phyloP scores from a whole-genome alignment of 2,888 invertebrate species.

The Dorcus parallelipipedus region DNA sequence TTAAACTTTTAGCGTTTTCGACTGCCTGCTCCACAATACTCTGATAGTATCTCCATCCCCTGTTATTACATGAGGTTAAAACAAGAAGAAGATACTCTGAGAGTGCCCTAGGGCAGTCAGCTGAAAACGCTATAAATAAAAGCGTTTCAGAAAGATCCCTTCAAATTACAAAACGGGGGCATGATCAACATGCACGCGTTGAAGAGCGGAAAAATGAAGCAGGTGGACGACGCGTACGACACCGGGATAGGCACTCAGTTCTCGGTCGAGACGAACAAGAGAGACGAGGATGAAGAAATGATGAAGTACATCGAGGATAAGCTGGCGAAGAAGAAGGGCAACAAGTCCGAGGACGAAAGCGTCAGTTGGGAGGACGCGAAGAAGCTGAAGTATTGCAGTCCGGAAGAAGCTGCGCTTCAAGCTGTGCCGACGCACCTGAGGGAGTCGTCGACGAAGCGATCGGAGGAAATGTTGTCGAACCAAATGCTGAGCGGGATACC shows the following conservation, averaged over 20 bases:
- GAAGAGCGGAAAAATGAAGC: constrained; percentile 76
- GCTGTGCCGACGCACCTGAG: constrained; percentile 69
- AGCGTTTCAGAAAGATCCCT: constrained; percentile 62
- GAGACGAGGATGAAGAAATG: constrained; percentile 99
- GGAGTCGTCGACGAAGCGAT: constrained; percentile 80
- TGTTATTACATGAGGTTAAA: too few species aligned
- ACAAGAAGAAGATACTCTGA: too few species aligned
- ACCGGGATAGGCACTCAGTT: constrained; percentile 95
- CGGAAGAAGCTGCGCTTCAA: constrained; percentile 86
- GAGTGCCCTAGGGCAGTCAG: too few species aligned
- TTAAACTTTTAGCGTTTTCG: too few species aligned
- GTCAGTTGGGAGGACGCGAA: constrained; percentile 32
- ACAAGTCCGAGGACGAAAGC: constrained; percentile 39
- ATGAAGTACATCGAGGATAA: constrained; percentile 89
- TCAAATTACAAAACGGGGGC: constrained; percentile 78
- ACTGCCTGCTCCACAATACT: too few species aligned
- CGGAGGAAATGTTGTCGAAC: constrained; percentile 99
- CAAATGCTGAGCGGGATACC: constrained; percentile 99
- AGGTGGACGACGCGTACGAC: constrained; percentile 87
- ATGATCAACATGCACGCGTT: constrained; percentile 85
- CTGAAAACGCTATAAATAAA: not conserved
- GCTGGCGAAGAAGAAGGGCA: constrained; percentile 79
- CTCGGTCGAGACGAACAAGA: constrained; percentile 95
- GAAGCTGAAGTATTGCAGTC: constrained; percentile 65
- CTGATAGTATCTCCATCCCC: too few species aligned